Conservation (phyloP, 2,888 invertebrate species). For the Prosopocoilus inquinatus region DNA sequence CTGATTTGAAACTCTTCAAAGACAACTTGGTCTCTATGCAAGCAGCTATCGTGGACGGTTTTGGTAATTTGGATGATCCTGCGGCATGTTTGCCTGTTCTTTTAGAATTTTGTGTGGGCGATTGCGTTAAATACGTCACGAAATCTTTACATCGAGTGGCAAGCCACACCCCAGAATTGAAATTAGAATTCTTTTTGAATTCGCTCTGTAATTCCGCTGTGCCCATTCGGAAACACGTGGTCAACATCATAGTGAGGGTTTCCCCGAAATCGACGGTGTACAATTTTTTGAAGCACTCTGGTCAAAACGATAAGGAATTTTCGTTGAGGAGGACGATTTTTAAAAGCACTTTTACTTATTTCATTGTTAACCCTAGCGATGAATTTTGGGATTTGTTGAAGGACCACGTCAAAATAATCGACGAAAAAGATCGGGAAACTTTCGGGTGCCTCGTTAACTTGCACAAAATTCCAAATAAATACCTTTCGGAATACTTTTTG, state of each 20-base stretch:
- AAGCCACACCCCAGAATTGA: conserved; percentile 9
- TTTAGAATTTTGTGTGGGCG: conserved; percentile 14
- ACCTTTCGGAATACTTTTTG: background rate
- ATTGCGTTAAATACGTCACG: conserved; percentile 13
- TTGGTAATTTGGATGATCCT: conserved; percentile 12
- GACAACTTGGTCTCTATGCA: background rate
- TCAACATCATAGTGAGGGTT: conserved; percentile 7
- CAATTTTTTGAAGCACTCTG: background rate
- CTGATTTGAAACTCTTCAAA: background rate
- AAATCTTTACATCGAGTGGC: conserved; percentile 5
- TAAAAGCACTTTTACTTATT: background rate
- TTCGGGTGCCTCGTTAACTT: background rate
- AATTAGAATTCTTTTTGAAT: background rate
- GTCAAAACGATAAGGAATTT: background rate
- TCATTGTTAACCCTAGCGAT: conserved; percentile 15
- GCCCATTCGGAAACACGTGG: conserved; percentile 18
- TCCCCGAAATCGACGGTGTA: background rate
- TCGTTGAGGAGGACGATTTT: conserved; percentile 1
- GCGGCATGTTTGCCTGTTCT: conserved; percentile 1
- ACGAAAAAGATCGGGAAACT: background rate
- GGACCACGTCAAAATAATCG: background rate
- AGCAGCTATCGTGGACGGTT: background rate
- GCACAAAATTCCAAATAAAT: background rate
- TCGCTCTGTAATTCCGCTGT: conserved; percentile 8
- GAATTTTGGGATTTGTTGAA: background rate